Evolutionary conservation across 2,797 vertebrate species (phyloP).

Genomic region (Dermochelys coriacea): DNA sequence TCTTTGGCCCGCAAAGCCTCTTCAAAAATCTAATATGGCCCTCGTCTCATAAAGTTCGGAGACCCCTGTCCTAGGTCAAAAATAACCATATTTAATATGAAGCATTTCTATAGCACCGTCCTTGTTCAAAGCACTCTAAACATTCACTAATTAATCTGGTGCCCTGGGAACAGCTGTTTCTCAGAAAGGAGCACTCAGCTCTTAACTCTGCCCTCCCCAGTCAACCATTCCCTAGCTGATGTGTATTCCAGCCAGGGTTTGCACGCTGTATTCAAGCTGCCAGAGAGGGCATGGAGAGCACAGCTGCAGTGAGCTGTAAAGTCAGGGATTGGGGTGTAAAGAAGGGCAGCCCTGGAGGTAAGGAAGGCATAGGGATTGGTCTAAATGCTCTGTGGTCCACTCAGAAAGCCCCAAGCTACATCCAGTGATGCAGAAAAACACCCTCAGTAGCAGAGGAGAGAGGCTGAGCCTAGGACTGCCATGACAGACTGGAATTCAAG

Average conservation of each 20-base stretch:
- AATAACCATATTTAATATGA: constrained; percentile 22
- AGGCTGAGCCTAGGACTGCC: neutral
- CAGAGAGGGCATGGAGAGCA: neutral
- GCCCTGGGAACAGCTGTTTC: constrained; percentile 25
- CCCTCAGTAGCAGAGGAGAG: neutral
- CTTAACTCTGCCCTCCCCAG: neutral
- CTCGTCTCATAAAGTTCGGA: too few relatives aligned
- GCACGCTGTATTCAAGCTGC: neutral
- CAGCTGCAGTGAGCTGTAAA: neutral
- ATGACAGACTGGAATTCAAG: neutral
- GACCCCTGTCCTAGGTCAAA: neutral
- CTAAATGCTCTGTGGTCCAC: neutral
- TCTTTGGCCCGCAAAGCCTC: too few relatives aligned
- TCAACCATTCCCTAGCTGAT: neutral
- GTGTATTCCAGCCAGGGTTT: neutral
- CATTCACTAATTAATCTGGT: constrained; percentile 39
- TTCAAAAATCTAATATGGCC: too few relatives aligned
- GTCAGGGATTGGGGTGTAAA: neutral
- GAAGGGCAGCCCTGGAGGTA: neutral
- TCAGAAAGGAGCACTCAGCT: constrained; percentile 4
- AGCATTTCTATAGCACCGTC: constrained; percentile 17
- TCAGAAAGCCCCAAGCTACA: neutral
- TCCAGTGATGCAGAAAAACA: neutral
- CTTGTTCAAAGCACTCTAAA: constrained; percentile 57
- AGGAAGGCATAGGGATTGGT: neutral